A percentile compares a stretch with the other conserved stretches of the same genome.
Conservation (phyloP, 2,888 invertebrate genomes). For the Chironomus riparius region DNA sequence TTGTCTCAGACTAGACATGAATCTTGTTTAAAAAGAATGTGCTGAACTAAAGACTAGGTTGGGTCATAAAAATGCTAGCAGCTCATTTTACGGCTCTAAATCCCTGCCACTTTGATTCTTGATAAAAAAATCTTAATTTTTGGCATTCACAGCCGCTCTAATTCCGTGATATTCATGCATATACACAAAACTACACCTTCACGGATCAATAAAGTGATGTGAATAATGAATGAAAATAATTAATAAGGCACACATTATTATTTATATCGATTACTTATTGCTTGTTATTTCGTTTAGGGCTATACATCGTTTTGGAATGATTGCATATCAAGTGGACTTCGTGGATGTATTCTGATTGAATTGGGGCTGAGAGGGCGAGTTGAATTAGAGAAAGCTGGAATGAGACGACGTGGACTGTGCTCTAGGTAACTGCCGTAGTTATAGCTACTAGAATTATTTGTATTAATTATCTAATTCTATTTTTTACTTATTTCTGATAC, state of each 20-base stretch:
- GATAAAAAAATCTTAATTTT: no score
- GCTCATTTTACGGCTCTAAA: no score
- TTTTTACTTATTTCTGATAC: conserved; percentile 35
- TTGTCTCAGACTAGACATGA: no score
- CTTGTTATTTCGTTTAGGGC: conserved; percentile 52
- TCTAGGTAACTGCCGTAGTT: conserved; percentile 59
- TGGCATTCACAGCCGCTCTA: no score
- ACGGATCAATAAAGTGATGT: no score
- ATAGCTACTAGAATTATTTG: not conserved
- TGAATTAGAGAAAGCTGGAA: conserved; percentile 93
- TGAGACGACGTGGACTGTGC: conserved; percentile 85
- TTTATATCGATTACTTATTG: conserved; percentile 4
- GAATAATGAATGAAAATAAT: not conserved
- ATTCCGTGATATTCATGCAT: no score
- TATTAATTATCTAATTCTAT: not conserved
- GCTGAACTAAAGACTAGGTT: no score
- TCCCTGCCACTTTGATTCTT: no score
- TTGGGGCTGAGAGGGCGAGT: conserved; percentile 88
- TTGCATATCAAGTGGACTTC: conserved; percentile 96
- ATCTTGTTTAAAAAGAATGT: no score
- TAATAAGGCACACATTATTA: conserved; percentile 2
- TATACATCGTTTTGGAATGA: conserved; percentile 99
- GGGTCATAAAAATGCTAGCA: no score
- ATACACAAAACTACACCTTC: no score
- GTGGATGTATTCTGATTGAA: conserved; percentile 98